Evolutionary conservation across 2,113 vertebrate genomes (phyloP), one percentile per base, ranked within the genome.

Genomic region (Tychaedon coryphoeus): DNA sequence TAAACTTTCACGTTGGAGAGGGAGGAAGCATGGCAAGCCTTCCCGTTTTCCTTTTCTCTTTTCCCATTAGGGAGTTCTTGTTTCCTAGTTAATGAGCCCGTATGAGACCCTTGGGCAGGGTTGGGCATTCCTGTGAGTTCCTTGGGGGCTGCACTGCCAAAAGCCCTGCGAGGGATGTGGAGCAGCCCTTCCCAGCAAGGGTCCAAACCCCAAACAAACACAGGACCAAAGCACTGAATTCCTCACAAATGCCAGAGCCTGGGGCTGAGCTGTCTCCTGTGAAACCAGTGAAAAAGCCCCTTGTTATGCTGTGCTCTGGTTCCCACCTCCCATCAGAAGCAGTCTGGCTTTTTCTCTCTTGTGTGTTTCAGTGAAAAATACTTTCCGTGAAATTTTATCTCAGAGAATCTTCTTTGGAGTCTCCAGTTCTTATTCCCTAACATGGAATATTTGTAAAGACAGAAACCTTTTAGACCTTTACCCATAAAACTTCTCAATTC

Each of bases 41-140:
- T 47, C 43, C 66, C 66, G 1, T 8, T 50, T 58, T 23, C 15
- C 6, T 19, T n/a, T 45, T 28, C 31, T 45, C n/a, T 14, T 45
- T 70, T 77, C n/a, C 24, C 12, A 29, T 33, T 15, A 16, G 42
- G 38, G 22, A 50, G 10, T 4, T 73, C 18, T 51, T 10, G 2
- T 71, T 62, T 88, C 25, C 42, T 29, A 36, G 3, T 45, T 40
- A 69, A 12, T 12, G 85, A 77, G 24, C 34, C 53, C 31, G 4
- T 12, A 0, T 31, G 54, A 51, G 75, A 19, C 58, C 43, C 45
- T 43, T 6, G 6, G 31, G 43, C 61, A 78, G 82, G 78, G 56
- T 1, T 71, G 83, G 61, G 8, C 33, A 50, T 20, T 42, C 29
- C 67, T 26, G 0, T 2, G 0, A 40, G 16, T 14, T 57, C 57